Percentiles rank a stretch among this genome's conserved stretches.
These are phyloP conservation scores for Drosophila ficusphila DNA, from an alignment of 1,140 invertebrate genomes.

Conservation along the genomic window DNA sequence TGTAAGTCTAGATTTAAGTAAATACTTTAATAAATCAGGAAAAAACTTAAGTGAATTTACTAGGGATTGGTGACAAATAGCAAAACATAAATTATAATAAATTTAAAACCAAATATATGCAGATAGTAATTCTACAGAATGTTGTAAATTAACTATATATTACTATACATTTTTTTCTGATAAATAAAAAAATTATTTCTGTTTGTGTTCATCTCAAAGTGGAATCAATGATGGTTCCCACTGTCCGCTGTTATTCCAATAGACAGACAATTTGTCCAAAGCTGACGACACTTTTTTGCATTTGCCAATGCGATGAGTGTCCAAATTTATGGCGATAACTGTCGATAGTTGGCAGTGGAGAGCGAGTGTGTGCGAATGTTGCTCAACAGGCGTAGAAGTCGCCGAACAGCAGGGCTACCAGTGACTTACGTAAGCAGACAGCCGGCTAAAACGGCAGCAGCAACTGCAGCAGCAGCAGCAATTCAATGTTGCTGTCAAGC, in stretches of 20 bases:
- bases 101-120: no score
- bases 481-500: constrained; percentile 77
- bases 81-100: no score
- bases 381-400: constrained; percentile 65
- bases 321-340: constrained; percentile 83
- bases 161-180: background rate
- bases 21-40: background rate
- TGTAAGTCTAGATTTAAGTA: background rate
- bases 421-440: constrained; percentile 72
- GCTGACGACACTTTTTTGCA: constrained; percentile 64
- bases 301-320: constrained; percentile 69
- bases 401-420: constrained; percentile 45
- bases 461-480: constrained; percentile 37
- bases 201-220: constrained; percentile 27
- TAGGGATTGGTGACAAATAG: no score
- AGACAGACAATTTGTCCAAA: constrained; percentile 65
- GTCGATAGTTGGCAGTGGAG: constrained; percentile 72
- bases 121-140: no score
- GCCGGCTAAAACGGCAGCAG: constrained; percentile 34
- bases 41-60: no score
- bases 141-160: no score
- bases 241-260: constrained; percentile 38
- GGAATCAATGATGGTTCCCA: background rate
- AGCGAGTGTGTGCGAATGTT: constrained; percentile 55
- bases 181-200: background rate